phyloP scores from a whole-genome alignment of 2,113 vertebrate species.

The Romanogobio albipinnatus region DNA sequence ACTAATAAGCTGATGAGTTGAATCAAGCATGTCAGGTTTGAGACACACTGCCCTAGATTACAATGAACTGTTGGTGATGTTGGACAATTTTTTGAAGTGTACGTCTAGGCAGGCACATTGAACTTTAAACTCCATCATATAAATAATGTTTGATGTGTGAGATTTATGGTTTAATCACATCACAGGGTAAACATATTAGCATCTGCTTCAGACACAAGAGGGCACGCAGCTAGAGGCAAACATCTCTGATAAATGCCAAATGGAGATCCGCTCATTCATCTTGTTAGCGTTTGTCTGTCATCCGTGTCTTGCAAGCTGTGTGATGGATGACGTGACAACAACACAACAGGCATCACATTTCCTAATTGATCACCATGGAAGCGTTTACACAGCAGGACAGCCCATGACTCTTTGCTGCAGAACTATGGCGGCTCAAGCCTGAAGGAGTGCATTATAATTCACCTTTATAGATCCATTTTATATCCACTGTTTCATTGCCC shows the following conservation, averaged over 20 bases:
- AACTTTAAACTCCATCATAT: not conserved
- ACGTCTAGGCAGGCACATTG: not conserved
- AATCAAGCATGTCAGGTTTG: too few species aligned
- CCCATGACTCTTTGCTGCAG: conserved; percentile 26
- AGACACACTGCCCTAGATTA: not conserved
- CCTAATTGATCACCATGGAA: conserved; percentile 49
- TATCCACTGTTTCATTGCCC: conserved; percentile 1
- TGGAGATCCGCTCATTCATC: conserved; percentile 47
- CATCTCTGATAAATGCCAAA: conserved; percentile 46
- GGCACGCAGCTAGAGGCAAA: conserved; percentile 9
- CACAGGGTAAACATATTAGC: conserved; percentile 22
- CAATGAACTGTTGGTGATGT: not conserved
- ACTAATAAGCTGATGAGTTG: too few species aligned
- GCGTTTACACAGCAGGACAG: conserved; percentile 48
- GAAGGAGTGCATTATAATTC: conserved; percentile 34
- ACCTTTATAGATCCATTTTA: conserved; percentile 31
- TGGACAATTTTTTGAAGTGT: not conserved
- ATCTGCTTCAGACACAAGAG: conserved; percentile 36
- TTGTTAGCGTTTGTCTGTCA: conserved; percentile 51
- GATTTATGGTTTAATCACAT: conserved; percentile 26
- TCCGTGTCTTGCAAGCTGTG: conserved; percentile 43
- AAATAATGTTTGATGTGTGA: conserved; percentile 3
- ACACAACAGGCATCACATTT: conserved; percentile 45
- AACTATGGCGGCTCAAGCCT: not conserved
- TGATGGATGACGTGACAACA: conserved; percentile 53